These are phyloP conservation scores for Varanus komodoensis DNA, from an alignment of 2,113 vertebrate species.

Conservation along the genomic window DNA sequence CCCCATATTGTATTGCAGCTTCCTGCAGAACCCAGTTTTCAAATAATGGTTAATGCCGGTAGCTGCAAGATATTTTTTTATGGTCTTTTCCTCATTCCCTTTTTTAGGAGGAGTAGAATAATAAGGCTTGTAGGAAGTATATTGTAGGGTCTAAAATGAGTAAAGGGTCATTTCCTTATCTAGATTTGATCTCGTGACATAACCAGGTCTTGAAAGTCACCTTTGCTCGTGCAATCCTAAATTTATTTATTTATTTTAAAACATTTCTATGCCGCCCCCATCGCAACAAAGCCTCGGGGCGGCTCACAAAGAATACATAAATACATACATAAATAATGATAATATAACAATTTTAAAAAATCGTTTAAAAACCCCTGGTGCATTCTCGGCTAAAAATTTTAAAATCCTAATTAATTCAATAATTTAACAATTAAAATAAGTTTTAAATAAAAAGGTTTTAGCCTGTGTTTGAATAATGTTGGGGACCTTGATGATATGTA, in stretches of 20 bases:
- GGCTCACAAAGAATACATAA: too few species aligned
- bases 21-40: neutral
- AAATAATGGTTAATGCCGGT: neutral
- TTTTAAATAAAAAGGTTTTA: too few species aligned
- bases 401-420: too few species aligned
- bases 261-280: too few species aligned
- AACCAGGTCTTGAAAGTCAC: neutral
- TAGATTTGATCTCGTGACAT: neutral
- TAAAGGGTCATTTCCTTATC: neutral
- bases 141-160: neutral
- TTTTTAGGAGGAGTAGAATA: neutral
- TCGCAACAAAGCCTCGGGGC: too few species aligned
- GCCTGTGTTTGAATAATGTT: neutral
- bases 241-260: too few species aligned
- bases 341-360: too few species aligned
- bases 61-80: neutral
- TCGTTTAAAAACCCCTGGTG: too few species aligned
- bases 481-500: neutral
- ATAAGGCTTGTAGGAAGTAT: neutral
- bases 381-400: too few species aligned
- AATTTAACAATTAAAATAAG: too few species aligned
- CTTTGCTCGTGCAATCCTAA: neutral
- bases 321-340: too few species aligned
- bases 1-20: neutral
- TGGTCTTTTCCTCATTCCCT: neutral